Percentiles rank a stretch among this genome's conserved stretches.
Evolutionary conservation across 1,140 invertebrate genomes (phyloP).

Genomic region (Panagrolaimus sp.): DNA sequence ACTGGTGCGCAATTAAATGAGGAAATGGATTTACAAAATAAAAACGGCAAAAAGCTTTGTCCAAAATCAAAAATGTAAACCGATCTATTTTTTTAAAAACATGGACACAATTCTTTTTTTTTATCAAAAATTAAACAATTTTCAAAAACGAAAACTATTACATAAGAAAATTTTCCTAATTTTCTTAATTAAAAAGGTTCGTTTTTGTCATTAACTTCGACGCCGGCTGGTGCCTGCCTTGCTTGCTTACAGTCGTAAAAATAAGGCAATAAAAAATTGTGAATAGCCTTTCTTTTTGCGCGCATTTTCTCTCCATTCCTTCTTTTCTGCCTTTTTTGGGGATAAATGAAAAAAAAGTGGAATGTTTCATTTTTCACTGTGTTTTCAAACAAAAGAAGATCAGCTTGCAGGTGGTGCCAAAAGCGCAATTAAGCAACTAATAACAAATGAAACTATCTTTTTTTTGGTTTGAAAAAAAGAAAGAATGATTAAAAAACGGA

Average conservation of each 20-base stretch:
- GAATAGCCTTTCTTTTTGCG: background rate
- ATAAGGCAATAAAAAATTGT: constrained; percentile 15
- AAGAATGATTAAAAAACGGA: too few relatives aligned
- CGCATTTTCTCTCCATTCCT: too few relatives aligned
- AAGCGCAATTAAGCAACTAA: constrained; percentile 4
- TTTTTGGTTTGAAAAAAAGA: too few relatives aligned
- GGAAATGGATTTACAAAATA: too few relatives aligned
- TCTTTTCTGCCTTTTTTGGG: background rate
- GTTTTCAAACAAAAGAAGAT: background rate
- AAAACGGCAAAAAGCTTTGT: too few relatives aligned
- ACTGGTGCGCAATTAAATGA: too few relatives aligned
- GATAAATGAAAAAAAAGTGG: background rate
- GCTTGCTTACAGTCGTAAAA: constrained; percentile 9
- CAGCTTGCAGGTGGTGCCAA: constrained; percentile 11
- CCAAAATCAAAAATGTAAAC: too few relatives aligned
- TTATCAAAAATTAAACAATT: too few relatives aligned
- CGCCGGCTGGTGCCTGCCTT: constrained; percentile 8
- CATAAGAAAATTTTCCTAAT: background rate
- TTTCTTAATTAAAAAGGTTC: constrained; percentile 17
- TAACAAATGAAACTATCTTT: too few relatives aligned
- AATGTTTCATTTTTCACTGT: constrained; percentile 14
- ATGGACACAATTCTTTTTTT: too few relatives aligned
- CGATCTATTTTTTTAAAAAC: too few relatives aligned
- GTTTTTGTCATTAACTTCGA: constrained; percentile 17
- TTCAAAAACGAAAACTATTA: too few relatives aligned